Percentiles rank a stretch among this genome's conserved stretches.
Evolutionary conservation across 2,888 invertebrate species (phyloP).

Genomic region (Hyppa rectilinea): DNA sequence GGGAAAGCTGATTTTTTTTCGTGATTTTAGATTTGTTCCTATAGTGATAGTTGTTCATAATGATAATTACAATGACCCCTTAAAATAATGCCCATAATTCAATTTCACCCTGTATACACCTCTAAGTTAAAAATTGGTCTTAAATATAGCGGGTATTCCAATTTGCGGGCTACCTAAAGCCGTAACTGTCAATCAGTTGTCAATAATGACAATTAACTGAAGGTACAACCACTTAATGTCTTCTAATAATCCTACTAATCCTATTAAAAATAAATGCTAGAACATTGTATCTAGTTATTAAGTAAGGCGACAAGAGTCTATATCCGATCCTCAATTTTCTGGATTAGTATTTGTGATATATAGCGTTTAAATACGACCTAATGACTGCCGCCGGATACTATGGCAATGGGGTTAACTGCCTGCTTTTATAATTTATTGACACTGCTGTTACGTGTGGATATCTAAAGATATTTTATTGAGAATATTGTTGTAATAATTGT

Average conservation of each 20-base stretch:
- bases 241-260: background rate
- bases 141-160: no score
- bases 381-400: constrained; percentile 57
- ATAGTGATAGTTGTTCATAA: no score
- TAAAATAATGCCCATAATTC: no score
- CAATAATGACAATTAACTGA: background rate
- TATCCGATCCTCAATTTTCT: constrained; percentile 43
- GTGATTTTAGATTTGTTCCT: no score
- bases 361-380: constrained; percentile 46
- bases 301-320: constrained; percentile 20
- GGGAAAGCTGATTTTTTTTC: no score
- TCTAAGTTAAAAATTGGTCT: no score
- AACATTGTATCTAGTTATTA: constrained; percentile 20
- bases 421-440: constrained; percentile 53
- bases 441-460: constrained; percentile 30
- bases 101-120: no score
- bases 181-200: no score
- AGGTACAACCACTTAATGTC: background rate
- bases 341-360: constrained; percentile 57
- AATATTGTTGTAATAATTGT: no score
- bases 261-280: background rate
- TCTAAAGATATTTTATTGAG: constrained; percentile 33
- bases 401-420: constrained; percentile 53
- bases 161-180: no score
- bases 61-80: no score